These are phyloP conservation scores for Leptoclinus maculatus DNA, from an alignment of 2,797 vertebrate species.

Conservation along the genomic window DNA sequence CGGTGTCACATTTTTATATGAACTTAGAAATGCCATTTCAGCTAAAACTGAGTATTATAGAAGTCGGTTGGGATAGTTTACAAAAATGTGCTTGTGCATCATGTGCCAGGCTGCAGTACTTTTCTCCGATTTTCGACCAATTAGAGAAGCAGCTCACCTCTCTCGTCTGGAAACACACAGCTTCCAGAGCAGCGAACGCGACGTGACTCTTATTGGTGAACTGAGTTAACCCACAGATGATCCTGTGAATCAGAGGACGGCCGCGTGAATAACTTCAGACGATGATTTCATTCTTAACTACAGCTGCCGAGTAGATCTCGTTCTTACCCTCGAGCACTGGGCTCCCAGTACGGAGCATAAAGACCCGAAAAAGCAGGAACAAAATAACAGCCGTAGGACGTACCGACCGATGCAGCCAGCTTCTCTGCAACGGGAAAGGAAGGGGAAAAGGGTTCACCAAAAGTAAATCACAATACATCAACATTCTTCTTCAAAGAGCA, in stretches of 20 bases:
- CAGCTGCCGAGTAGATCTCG: background rate
- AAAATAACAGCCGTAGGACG: constrained; percentile 97
- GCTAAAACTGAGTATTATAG: background rate
- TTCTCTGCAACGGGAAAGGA: constrained; percentile 81
- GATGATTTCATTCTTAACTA: rapidly evolving
- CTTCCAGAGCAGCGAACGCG: constrained; percentile 95
- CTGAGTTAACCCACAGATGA: constrained; percentile 97
- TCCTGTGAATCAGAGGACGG: constrained; percentile 80
- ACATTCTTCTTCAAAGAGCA: constrained; percentile 45
- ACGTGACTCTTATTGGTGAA: constrained; percentile 97
- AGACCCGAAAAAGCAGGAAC: constrained; percentile 98
- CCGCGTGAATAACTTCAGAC: background rate
- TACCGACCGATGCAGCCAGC: constrained; percentile 92
- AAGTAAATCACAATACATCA: background rate
- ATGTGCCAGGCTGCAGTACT: background rate
- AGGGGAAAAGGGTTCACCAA: no score
- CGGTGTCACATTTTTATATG: background rate
- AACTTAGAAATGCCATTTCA: background rate
- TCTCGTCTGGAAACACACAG: constrained; percentile 97
- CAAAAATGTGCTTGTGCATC: background rate
- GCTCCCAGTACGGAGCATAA: constrained; percentile 98
- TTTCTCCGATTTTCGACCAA: background rate
- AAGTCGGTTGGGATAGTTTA: background rate
- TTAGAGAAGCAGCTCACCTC: constrained; percentile 84
- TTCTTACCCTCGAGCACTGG: constrained; percentile 93